Evolutionary conservation across 1,140 invertebrate genomes (phyloP).

Genomic region (Drosophila takahashii): DNA sequence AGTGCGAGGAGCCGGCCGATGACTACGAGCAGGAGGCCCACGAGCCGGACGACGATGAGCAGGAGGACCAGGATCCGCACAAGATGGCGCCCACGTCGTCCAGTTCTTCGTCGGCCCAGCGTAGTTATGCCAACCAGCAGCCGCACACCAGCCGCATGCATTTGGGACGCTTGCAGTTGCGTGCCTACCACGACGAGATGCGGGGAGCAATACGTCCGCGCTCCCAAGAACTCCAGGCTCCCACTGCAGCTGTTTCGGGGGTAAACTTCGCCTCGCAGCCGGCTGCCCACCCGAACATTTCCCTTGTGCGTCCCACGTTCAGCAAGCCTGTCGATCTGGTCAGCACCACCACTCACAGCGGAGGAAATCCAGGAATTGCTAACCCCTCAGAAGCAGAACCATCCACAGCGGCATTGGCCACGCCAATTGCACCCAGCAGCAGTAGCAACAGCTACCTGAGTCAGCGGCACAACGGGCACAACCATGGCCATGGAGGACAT

Average conservation of each 20-base stretch:
- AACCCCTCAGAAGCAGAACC: slow-evolving; percentile 41
- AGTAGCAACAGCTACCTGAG: slow-evolving; percentile 28
- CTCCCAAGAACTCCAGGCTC: slow-evolving; percentile 59
- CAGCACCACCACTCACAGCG: slow-evolving; percentile 73
- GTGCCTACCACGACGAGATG: slow-evolving; percentile 66
- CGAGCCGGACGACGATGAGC: slow-evolving; percentile 43
- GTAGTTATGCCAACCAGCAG: slow-evolving; percentile 61
- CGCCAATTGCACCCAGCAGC: slow-evolving; percentile 16
- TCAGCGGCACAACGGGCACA: slow-evolving; percentile 51
- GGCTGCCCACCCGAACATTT: slow-evolving; percentile 65
- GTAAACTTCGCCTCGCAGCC: slow-evolving; percentile 3
- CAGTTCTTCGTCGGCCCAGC: slow-evolving; percentile 36
- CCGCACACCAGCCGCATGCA: slow-evolving; percentile 48
- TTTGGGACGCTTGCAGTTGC: slow-evolving; percentile 61
- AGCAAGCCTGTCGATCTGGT: slow-evolving; percentile 74
- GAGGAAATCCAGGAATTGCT: slow-evolving; percentile 4
- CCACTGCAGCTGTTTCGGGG: slow-evolving; percentile 21
- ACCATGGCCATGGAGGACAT: slow-evolving; percentile 37
- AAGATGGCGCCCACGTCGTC: slow-evolving; percentile 66
- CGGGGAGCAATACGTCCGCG: slow-evolving; percentile 58
- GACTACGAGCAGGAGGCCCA: slow-evolving; percentile 59
- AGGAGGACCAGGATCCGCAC: slow-evolving; percentile 53
- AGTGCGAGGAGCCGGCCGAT: slow-evolving; percentile 75
- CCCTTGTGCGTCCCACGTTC: slow-evolving; percentile 78
- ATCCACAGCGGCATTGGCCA: slow-evolving; percentile 24